Evolutionary conservation across 2,797 vertebrate genomes (phyloP), one percentile per base, ranked within the genome.

Genomic region (Rhinophrynus dorsalis): DNA sequence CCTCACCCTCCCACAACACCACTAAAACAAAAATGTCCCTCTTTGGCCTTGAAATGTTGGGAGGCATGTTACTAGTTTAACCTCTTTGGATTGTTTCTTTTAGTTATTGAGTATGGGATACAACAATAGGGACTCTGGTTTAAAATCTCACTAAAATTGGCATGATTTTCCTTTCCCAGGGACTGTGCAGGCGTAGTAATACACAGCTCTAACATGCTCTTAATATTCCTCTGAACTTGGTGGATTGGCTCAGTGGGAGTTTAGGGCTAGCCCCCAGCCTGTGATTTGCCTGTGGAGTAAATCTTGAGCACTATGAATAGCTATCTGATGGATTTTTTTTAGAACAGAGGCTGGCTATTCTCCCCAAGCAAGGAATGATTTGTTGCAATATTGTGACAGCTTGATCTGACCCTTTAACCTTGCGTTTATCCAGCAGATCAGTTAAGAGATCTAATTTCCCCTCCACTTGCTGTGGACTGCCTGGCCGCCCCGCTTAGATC

Each of bases 301-400:
- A 57, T 71, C 51, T 63, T 40, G 54, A 27, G n/a, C 17, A 9
- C 51, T 15, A 35, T 71, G 57, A 70, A 70, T 55, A 71, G 59
- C 23, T 15, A 27, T n/a, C 47, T 30, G 59, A 55, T 47, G 52
- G 58, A 62, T 40, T 47, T n/a, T n/a, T n/a, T n/a, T 63, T 23
- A 63, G 58, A 47, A 55, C 29, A 47, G 68, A 38, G 42, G 29
- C 48, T 15, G 48, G 30, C 59, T 30, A 38, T 63, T 71, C 59
- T 37, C 20, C 42, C 51, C 18, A 1, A 48, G 33, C 30, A n/a
- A 30, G 38, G 21, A 38, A 37, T 63, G 48, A 63, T 61, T 62
- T 63, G 59, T 48, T 57, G 59, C 51, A 63, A 63, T 63, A 57
- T 71, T 71, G 51, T 71, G 68, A 64, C 68, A 58, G 52, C 60